Evolutionary conservation across 2,888 invertebrate species (phyloP), one percentile per base, ranked within the genome.

Genomic region (Mythimna albipuncta): DNA sequence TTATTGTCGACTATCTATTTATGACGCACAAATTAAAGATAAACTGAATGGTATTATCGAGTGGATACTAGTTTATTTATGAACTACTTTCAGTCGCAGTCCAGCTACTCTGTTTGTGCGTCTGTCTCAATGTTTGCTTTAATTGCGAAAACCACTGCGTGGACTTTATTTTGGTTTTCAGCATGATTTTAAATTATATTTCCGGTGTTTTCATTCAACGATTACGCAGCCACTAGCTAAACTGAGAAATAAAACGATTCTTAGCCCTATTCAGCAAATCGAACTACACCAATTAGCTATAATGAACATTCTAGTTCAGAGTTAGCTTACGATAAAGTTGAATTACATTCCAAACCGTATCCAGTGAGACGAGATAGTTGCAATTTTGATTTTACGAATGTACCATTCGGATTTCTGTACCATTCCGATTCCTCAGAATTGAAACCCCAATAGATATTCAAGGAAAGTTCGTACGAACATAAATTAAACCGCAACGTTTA

Each of bases 401-500:
- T 79, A 80, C 70, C 57, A 81, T 81, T 81, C 67, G 21, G 35
- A 78, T 85, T 79, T 79, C 75, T 80, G 65, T 76, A 81, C 72
- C 58, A 77, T 80, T 77, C 75, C 62, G 72, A 86, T 86, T 81
- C 71, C 87, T 82, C 82, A 78, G 83, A 79, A 85, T 81, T 74
- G 84, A 86, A 86, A 85, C 76, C 82, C 79, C 83, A 79, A 64
- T 86, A 86, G 83, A 79, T 85, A 85, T 86, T 86, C 80, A 85
- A 77, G 64, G 87, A 89, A 91, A 91, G 89, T 90, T 90, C 85
- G 87, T 87, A 88, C 86, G 89, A 88, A 88, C 87, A 91, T 92
- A 91, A 90, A 92, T 92, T 91, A 91, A 91, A 89, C 92, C 92
- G 65, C 91, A 91, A 85, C 88, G 90, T 91, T 91, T 92, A 91